Percentiles rank a stretch among this genome's conserved stretches.
Evolutionary conservation across 1,140 invertebrate genomes (phyloP).

Genomic region (Lordiphosa clarofinis): DNA sequence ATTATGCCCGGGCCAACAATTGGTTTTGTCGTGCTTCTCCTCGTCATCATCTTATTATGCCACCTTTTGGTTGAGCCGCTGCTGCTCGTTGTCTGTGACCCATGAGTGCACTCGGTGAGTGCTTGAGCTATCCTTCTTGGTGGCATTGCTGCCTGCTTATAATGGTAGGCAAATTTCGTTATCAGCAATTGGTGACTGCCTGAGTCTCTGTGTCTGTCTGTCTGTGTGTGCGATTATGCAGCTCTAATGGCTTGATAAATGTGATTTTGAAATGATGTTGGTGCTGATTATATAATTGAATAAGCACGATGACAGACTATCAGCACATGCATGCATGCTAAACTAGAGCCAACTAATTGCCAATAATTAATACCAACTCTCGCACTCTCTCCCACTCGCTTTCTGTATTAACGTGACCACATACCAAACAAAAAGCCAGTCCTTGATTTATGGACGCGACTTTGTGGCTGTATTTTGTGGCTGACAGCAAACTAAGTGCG

Average conservation of each 20-base stretch:
- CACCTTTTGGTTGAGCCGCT: conserved; percentile 41
- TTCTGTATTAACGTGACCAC: conserved; percentile 7
- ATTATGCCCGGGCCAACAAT: conserved; percentile 57
- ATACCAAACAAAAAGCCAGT: conserved; percentile 21
- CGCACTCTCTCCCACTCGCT: neutral
- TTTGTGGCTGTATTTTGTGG: conserved; percentile 56
- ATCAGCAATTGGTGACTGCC: conserved; percentile 62
- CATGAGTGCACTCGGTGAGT: conserved; percentile 59
- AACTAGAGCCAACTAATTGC: conserved; percentile 45
- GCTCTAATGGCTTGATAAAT: conserved; percentile 77
- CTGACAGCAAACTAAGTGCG: conserved; percentile 76
- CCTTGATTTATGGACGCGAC: conserved; percentile 68
- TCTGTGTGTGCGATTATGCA: conserved; percentile 61
- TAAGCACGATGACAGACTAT: conserved; percentile 48
- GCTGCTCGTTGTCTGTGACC: conserved; percentile 34
- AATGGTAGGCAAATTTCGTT: conserved; percentile 76
- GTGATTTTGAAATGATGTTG: conserved; percentile 69
- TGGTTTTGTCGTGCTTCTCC: conserved; percentile 41
- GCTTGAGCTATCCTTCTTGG: conserved; percentile 36
- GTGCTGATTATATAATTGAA: conserved; percentile 68
- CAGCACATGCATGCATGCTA: conserved; percentile 14
- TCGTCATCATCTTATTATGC: conserved; percentile 43
- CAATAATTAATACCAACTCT: conserved; percentile 49
- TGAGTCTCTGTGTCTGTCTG: conserved; percentile 14
- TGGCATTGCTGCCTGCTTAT: conserved; percentile 58